Evolutionary conservation across 2,113 vertebrate genomes (phyloP).

Genomic region (Gopherus flavomarginatus): DNA sequence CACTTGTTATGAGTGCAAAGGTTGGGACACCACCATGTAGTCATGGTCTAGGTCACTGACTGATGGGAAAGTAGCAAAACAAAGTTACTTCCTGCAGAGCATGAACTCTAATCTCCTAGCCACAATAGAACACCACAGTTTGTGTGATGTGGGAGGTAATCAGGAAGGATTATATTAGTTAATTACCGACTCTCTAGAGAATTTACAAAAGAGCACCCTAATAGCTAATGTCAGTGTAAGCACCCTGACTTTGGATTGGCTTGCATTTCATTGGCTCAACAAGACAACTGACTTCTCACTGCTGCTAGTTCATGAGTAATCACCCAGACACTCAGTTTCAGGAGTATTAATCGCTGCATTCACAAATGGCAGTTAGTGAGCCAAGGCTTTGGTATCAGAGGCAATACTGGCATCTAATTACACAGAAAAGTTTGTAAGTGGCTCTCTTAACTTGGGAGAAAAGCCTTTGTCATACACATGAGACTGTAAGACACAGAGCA

Average conservation of each 20-base stretch:
- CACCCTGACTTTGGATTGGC: rapidly evolving
- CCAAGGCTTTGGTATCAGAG: neutral
- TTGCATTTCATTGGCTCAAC: neutral
- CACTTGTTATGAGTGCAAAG: neutral
- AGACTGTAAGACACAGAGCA: neutral
- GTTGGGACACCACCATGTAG: neutral
- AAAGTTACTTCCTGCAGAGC: neutral
- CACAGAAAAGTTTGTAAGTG: rapidly evolving
- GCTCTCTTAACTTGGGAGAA: neutral
- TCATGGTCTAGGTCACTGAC: neutral
- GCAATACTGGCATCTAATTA: neutral
- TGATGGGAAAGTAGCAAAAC: neutral
- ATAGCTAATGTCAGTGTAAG: neutral
- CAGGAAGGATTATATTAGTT: neutral
- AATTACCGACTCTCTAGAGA: neutral
- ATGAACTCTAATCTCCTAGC: neutral
- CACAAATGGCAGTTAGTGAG: neutral
- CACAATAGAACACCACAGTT: neutral
- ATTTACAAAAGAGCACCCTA: neutral
- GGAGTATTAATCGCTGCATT: neutral
- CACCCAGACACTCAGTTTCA: neutral
- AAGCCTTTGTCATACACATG: neutral
- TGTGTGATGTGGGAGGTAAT: neutral
- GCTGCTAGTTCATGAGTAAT: neutral
- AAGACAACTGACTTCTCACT: neutral